Base-by-base conservation (phyloP, 2,113 vertebrate species). In the Gadus chalcogrammus region DNA sequence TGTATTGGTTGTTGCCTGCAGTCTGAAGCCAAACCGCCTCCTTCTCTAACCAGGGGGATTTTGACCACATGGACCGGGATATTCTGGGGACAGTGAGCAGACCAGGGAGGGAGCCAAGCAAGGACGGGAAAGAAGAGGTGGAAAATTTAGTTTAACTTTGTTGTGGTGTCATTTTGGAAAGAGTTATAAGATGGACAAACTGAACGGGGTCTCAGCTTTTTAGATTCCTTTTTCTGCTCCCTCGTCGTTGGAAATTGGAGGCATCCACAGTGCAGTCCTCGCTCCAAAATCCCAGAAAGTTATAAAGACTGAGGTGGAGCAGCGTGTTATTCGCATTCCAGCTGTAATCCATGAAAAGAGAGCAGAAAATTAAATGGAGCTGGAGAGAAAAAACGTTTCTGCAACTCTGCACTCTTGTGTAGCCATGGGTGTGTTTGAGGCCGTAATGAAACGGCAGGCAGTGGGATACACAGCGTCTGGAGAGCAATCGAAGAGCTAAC, bases 381-480 rank as follows among this genome's bases (percentile, higher is more conserved):
- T 48, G 2, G 42, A n/a, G 5, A 58, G 66, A 28, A 67, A 53
- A 79, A 69, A 60, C 35, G 65, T 77, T 85, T 85, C 64, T 86
- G 86, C 83, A 85, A 87, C 73, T 82, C 81, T 78, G 84, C 85
- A 84, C 79, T 83, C 77, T 79, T 9, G 79, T 81, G 84, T 82
- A 82, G 80, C 74, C 9, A 53, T 87, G 88, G 87, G 88, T 87
- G 15, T 79, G 80, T 88, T 88, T 90, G 87, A 84, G 83, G 81
- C 80, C 84, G 74, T 80, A 87, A 89, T 88, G 85, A 89, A 88
- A 87, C 84, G 76, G 84, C 81, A 79, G 77, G 75, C 78, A 78
- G 78, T 82, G 82, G 81, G 78, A 69, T 79, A 75, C 35, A 2
- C 38, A 9, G 78, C 82, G 86, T 88, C 87, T 90, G 88, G 88